Percentiles rank a stretch among this genome's conserved stretches.
Evolutionary conservation across 2,888 invertebrate genomes (phyloP).

Genomic region (Lordiphosa fenestrarum): DNA sequence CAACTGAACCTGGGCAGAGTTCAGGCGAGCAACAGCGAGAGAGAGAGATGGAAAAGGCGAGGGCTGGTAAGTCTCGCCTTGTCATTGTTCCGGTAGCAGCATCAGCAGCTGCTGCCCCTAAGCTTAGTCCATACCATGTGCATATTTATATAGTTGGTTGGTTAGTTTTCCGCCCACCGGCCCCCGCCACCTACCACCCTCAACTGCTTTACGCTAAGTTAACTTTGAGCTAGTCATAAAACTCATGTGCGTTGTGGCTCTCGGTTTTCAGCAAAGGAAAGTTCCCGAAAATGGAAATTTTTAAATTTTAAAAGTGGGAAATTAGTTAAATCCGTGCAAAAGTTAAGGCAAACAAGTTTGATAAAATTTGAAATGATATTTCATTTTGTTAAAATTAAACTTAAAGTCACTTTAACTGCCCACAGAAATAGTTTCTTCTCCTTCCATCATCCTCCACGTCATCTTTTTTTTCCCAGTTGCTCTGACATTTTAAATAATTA

Average conservation of each 20-base stretch:
- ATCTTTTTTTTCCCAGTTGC: conserved; percentile 60
- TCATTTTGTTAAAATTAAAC: background rate
- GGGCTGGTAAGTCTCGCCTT: conserved; percentile 23
- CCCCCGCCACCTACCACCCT: conserved; percentile 17
- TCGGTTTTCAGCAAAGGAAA: background rate
- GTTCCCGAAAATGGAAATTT: background rate
- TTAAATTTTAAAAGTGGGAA: too few relatives aligned
- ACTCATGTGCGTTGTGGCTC: conserved; percentile 26
- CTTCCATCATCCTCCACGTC: conserved; percentile 22
- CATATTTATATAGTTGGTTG: conserved; percentile 58
- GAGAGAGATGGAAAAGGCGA: background rate
- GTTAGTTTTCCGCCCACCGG: conserved; percentile 1
- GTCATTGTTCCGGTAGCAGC: conserved; percentile 57
- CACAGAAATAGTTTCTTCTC: conserved; percentile 17
- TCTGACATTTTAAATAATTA: conserved; percentile 74
- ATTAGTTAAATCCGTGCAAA: background rate
- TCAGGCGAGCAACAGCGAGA: background rate
- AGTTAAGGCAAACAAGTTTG: background rate
- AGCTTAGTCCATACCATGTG: conserved; percentile 54
- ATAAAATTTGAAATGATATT: background rate
- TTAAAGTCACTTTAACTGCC: conserved; percentile 13
- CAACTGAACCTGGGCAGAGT: conserved; percentile 9
- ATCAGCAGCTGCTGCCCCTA: conserved; percentile 32
- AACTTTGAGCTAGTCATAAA: conserved; percentile 53
- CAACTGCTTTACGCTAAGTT: conserved; percentile 57